Base-by-base conservation (phyloP, 2,113 vertebrate species). In the Acinonyx jubatus region DNA sequence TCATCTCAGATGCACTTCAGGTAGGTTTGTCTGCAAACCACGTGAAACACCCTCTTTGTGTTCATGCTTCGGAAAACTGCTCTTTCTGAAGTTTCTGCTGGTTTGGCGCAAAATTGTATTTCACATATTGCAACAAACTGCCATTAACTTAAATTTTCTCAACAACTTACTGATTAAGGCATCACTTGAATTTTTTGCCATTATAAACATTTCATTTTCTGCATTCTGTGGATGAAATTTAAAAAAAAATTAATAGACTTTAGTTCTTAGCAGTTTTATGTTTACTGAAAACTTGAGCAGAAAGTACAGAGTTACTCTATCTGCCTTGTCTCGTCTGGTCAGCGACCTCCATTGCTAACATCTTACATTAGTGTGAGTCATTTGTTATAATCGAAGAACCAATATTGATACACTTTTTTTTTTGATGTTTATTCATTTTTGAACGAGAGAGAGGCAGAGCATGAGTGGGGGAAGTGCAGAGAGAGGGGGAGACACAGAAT, bases 321-420 rank as follows among this genome's bases (percentile, higher is more conserved):
- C 4, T 7, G 21, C 50, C 1, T 1, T 57, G 6, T 33, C 18
- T 38, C 4, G 16, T 31, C 27, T 3, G 0, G 6, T 13, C 9
- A 1, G 7, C 18, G 38, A 25, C 61, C 41, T 36, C 14, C 61
- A 14, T 13, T 27, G 18, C 16, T 23, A 10, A 52, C 12, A 4
- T 31, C 55, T 5, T 41, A 25, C 16, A 0, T 55, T 2, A 31
- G 10, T 18, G 8, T 15, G 19, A 16, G n/a, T 50, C 14, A 0
- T 76, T 57, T 21, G 27, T 74, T 18, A 29, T 0, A 4, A 29
- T 13, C 3, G 8, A 2, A 25, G 61, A 55, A 3, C 36, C 38
- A 7, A 3, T 23, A 19, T 9, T 6, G 25, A 63, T 55, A 11
- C 3, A 1, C 41, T 41, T 41, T 45, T 45, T 45, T 41, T 41